Base-by-base conservation (phyloP, 2,797 vertebrate species). In the Lophius americanus region DNA sequence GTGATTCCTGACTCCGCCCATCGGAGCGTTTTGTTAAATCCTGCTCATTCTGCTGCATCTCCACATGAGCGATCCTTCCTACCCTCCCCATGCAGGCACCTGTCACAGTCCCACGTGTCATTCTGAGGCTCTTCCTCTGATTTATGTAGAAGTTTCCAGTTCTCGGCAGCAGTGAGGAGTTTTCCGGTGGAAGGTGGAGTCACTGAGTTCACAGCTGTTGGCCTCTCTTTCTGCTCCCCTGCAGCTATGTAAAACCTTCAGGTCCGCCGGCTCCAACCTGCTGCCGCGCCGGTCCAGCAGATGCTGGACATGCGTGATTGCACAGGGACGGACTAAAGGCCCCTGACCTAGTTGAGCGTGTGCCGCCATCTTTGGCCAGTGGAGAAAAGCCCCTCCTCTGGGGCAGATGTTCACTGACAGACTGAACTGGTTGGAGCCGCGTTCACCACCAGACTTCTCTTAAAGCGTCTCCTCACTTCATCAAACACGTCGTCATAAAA, bases 201-300 rank as follows among this genome's bases (percentile, higher is more conserved):
- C 86, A 87, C 9, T 47, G 83, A 73, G 88, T 90, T 88, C 82
- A 84, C 85, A 88, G 86, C 88, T 88, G 85, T 61, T 78, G 43
- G 1, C 14, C 54, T 75, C 48, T 54, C 23, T 33, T 64, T 80
- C 67, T 69, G 60, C 62, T 74, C 23, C 6, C 54, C 51, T 64
- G 39, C 37, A 70, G 67, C 86, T 84, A 75, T 52, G 78, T 83
- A 85, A 87, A 85, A 64, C 44, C 4, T 48, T 23, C 49, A 36
- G 10, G 60, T 62, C 67, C 82, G 86, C 85, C 86, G 85, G 76
- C 78, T 59, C 4, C 23, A 78, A 81, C 69, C 69, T 61, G 70
- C 75, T 75, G 63, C 53, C 52, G 58, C 71, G 72, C 80, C 75
- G 68, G 67, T 63, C 9, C 3, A 64, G 43, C 86, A 87, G 81